Evolutionary conservation across 2,797 vertebrate genomes (phyloP), one percentile per base, ranked within the genome.

Genomic region (Graptemys geographica): DNA sequence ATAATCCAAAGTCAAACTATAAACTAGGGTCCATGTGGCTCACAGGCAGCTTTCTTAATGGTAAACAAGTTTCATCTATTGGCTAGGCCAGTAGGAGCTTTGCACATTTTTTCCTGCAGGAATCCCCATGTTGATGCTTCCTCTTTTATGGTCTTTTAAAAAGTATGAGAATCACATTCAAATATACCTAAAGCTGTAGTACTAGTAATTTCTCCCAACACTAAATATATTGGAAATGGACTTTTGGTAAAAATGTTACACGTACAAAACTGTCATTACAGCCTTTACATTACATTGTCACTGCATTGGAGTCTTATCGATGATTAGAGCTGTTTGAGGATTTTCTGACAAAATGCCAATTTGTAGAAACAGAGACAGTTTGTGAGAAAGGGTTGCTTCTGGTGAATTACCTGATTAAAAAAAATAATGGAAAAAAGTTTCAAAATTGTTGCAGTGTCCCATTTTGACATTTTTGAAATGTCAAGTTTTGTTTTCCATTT

Each of bases 111-210:
- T 87, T 87, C 72, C 47, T 93, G 90, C 27, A 86, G 23, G 80
- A 93, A 72, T 5, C 69, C 2, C 27, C 87, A 6, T 82, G 33
- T 21, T 93, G 10, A 65, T 86, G 19, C 41, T 90, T 87, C 51
- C 81, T 90, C 57, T 79, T 81, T 87, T 93, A 92, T 59, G n/a
- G 84, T n/a, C 69, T 90, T 94, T 78, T 89, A 79, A 88, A 25
- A 10, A 86, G 4, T 18, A 47, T 69, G 65, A 25, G 82, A 88
- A 15, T 23, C 12, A 84, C 72, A 84, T 3, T 82, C 16, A 80
- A 93, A 95, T 80, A 5, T 59, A 59, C n/a, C 27, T 27, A n/a
- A 47, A 47, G 23, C 41, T 44, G 41, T 47, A 76, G 16, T 62
- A 74, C 53, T 19, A 83, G 59, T 18, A 90, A 87, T 25, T 79